Evolutionary conservation across 2,797 vertebrate genomes (phyloP).

Genomic region (Sorex maritimensis): DNA sequence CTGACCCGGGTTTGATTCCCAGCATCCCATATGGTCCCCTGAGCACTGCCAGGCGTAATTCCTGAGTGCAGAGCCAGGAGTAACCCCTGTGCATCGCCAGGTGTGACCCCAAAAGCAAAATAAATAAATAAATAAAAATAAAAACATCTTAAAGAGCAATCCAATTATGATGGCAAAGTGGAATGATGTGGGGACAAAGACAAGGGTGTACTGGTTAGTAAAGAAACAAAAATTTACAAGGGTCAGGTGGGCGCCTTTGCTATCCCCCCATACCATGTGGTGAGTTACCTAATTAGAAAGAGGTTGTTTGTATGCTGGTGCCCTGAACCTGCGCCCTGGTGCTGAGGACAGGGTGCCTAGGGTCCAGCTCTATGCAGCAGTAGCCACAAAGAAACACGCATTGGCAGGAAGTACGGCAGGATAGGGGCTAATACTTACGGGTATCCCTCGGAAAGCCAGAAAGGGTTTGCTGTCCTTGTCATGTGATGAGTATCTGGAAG

Average conservation of each 20-base stretch:
- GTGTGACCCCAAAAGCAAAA: too few relatives aligned
- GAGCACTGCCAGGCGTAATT: too few relatives aligned
- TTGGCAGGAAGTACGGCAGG: background rate
- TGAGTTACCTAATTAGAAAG: background rate
- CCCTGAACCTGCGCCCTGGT: background rate
- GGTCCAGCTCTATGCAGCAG: background rate
- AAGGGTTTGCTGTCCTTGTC: conserved; percentile 90
- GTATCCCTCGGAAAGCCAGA: conserved; percentile 91
- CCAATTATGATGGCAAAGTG: background rate
- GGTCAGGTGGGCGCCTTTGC: background rate
- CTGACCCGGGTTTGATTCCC: too few relatives aligned
- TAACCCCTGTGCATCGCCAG: too few relatives aligned
- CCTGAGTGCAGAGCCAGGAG: too few relatives aligned
- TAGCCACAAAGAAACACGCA: background rate
- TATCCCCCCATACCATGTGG: background rate
- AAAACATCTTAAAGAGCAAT: background rate
- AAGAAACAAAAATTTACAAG: background rate
- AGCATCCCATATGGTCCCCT: too few relatives aligned
- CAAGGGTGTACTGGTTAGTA: background rate
- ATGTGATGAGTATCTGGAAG: conserved; percentile 80
- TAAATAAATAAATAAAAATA: background rate
- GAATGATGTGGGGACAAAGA: background rate
- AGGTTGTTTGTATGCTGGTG: background rate
- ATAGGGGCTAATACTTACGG: conserved; percentile 89
- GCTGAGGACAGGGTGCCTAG: background rate